phyloP scores from a whole-genome alignment of 2,113 vertebrate genomes.

The Naja naja region DNA sequence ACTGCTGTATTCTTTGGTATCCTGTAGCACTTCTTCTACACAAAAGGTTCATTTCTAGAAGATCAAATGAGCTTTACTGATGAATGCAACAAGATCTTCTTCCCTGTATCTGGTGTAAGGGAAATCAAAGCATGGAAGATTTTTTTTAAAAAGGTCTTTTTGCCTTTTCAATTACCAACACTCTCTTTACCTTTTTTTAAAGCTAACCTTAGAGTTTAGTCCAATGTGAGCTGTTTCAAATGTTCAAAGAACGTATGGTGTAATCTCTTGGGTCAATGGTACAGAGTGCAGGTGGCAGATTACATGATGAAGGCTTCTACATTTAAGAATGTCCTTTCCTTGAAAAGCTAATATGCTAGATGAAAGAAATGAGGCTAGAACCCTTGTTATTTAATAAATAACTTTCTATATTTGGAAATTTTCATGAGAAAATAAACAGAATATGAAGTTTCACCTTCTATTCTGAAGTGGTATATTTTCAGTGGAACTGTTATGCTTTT shows the following conservation, averaged over 20 bases:
- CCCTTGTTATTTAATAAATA: neutral
- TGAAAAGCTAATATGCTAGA: neutral
- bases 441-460: neutral
- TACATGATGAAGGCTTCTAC: neutral
- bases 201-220: constrained; percentile 31
- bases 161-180: constrained; percentile 42
- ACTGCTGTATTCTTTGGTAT: constrained; percentile 45
- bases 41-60: constrained; percentile 59
- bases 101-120: constrained; percentile 34
- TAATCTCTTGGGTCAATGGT: neutral
- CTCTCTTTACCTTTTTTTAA: constrained; percentile 21
- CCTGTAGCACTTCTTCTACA: constrained; percentile 50
- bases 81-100: constrained; percentile 58
- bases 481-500: neutral
- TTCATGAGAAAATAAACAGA: neutral
- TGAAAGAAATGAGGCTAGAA: neutral
- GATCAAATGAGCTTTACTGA: constrained; percentile 54
- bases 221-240: neutral
- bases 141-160: constrained; percentile 14
- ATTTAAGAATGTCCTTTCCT: neutral
- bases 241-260: constrained; percentile 1
- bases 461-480: neutral
- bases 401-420: neutral
- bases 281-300: neutral
- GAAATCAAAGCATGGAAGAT: constrained; percentile 45